Conservation (phyloP, 2,888 invertebrate species). For the Tholera decimalis region DNA sequence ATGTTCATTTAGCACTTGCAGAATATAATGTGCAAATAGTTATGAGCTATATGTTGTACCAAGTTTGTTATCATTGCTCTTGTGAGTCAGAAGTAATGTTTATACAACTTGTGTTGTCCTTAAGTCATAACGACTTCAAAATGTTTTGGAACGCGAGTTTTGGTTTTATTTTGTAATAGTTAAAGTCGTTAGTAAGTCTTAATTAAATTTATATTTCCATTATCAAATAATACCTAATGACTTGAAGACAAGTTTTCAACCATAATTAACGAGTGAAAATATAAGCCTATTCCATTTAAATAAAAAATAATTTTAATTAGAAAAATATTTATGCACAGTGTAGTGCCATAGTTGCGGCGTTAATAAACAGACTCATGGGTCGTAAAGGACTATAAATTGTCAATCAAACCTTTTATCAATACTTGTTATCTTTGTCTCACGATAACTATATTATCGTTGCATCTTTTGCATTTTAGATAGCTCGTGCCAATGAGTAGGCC, state of each 20-base stretch:
- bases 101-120: slow-evolving; percentile 52
- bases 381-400: slow-evolving; percentile 2
- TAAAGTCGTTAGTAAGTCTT: slow-evolving; percentile 17
- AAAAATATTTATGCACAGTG: neutral
- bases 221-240: neutral
- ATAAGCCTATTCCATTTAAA: neutral
- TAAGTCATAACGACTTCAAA: slow-evolving; percentile 32
- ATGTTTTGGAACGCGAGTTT: slow-evolving; percentile 16
- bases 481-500: too few relatives aligned
- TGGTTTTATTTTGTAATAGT: slow-evolving; percentile 42
- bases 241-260: neutral
- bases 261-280: neutral
- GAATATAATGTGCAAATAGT: neutral
- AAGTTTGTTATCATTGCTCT: slow-evolving; percentile 53
- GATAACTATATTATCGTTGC: slow-evolving; percentile 33
- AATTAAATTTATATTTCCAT: slow-evolving; percentile 20
- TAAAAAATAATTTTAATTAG: neutral
- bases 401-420: slow-evolving; percentile 15
- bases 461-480: slow-evolving; percentile 25
- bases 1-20: neutral
- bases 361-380: slow-evolving; percentile 13
- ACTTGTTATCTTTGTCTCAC: slow-evolving; percentile 4
- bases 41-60: slow-evolving; percentile 23
- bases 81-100: slow-evolving; percentile 60
- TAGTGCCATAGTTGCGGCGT: neutral